Conservation (phyloP, 2,888 invertebrate genomes). For the Anthophora plumipes region DNA sequence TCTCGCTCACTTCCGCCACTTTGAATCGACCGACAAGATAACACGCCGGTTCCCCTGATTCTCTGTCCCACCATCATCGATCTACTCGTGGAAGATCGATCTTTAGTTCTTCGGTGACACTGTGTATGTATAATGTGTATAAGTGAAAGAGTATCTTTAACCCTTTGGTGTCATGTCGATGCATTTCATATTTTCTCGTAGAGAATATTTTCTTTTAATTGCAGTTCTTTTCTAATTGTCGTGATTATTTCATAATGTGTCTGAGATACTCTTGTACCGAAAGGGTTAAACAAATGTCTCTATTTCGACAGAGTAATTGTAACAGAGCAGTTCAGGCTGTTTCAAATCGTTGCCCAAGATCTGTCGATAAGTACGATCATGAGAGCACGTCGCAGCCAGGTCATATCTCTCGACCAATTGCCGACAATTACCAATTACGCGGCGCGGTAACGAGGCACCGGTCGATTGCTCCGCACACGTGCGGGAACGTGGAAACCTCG, state of each 20-base stretch:
- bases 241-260: no score
- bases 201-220: no score
- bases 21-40: slow-evolving; percentile 70
- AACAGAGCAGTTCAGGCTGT: neutral
- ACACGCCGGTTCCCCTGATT: slow-evolving; percentile 34
- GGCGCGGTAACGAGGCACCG: slow-evolving; percentile 57
- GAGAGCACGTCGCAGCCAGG: slow-evolving; percentile 32
- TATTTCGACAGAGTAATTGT: no score
- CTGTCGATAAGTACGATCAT: slow-evolving; percentile 12
- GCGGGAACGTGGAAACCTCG: slow-evolving; percentile 44
- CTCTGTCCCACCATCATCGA: slow-evolving; percentile 21
- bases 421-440: slow-evolving; percentile 62
- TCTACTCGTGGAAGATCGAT: slow-evolving; percentile 13
- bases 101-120: neutral
- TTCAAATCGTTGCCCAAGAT: neutral
- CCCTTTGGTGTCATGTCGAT: neutral
- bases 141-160: no score
- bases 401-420: slow-evolving; percentile 48
- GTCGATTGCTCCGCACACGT: slow-evolving; percentile 55
- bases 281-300: no score
- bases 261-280: no score
- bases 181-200: neutral
- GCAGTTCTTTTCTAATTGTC: no score
- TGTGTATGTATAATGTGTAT: no score
- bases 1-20: slow-evolving; percentile 65